A percentile compares a stretch with the other conserved stretches of the same genome.
phyloP scores from a whole-genome alignment of 1,140 invertebrate species.

The Achroia grisella region DNA sequence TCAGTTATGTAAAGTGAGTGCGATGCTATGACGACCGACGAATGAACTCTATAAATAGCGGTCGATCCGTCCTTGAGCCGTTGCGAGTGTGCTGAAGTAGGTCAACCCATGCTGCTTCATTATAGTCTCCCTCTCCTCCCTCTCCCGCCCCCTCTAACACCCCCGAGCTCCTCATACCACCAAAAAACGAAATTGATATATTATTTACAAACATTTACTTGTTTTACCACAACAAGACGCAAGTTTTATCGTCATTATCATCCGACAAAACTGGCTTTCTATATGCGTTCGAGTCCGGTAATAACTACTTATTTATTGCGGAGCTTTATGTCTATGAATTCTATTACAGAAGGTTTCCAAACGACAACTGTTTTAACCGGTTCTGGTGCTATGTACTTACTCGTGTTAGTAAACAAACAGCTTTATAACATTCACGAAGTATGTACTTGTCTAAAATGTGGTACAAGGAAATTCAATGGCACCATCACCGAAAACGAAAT shows the following conservation, averaged over 20 bases:
- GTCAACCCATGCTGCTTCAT: constrained; percentile 54
- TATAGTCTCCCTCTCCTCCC: constrained; percentile 23
- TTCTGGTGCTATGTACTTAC: background rate
- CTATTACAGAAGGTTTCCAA: background rate
- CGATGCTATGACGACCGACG: constrained; percentile 56
- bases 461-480: too few relatives aligned
- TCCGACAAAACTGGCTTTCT: background rate
- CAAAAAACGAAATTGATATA: constrained; percentile 29
- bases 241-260: background rate
- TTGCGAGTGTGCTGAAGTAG: constrained; percentile 58
- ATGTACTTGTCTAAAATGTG: too few relatives aligned
- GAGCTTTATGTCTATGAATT: background rate
- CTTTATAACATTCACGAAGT: too few relatives aligned
- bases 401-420: background rate
- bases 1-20: constrained; percentile 65
- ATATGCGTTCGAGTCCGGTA: background rate
- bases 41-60: constrained; percentile 68
- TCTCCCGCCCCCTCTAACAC: constrained; percentile 17
- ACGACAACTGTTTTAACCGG: constrained; percentile 2
- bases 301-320: background rate
- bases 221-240: constrained; percentile 5
- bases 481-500: too few relatives aligned
- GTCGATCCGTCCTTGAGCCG: constrained; percentile 68
- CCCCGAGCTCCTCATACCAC: constrained; percentile 13
- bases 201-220: constrained; percentile 23